Evolutionary conservation across 2,113 vertebrate genomes (phyloP).

Genomic region (Sula dactylatra): DNA sequence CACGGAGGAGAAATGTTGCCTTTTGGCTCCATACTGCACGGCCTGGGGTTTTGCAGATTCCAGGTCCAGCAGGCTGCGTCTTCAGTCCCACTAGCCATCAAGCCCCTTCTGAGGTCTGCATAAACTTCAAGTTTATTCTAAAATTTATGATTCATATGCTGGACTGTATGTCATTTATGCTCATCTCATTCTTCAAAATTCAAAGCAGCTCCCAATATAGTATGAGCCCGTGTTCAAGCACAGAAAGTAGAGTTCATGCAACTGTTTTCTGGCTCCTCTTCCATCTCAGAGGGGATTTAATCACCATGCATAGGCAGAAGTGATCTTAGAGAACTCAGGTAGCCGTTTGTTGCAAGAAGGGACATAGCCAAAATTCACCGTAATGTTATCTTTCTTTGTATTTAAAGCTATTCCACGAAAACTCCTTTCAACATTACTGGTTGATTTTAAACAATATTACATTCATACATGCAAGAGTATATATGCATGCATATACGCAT

Average conservation of each 20-base stretch:
- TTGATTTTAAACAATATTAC: not conserved
- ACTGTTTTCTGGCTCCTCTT: not conserved
- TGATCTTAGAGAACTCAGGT: not conserved
- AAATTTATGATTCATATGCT: not conserved
- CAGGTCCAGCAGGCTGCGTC: not conserved
- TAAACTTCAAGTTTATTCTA: not conserved
- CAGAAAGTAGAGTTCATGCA: not conserved
- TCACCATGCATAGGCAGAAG: not conserved
- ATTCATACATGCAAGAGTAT: not conserved
- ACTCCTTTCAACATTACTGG: not conserved
- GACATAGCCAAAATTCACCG: not conserved
- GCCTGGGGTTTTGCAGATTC: not conserved
- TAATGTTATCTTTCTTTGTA: not conserved
- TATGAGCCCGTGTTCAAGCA: not conserved
- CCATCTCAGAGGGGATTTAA: not conserved
- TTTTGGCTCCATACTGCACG: not conserved
- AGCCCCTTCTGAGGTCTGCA: not conserved
- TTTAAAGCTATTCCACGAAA: not conserved
- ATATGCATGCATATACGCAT: not conserved
- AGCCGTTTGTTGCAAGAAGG: not conserved
- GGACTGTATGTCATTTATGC: not conserved
- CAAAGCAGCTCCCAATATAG: not conserved
- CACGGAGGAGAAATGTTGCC: rapidly evolving
- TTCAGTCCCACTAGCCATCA: not conserved
- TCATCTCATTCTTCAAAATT: not conserved